Evolutionary conservation across 2,797 vertebrate genomes (phyloP).

Genomic region (Octomys mimax): DNA sequence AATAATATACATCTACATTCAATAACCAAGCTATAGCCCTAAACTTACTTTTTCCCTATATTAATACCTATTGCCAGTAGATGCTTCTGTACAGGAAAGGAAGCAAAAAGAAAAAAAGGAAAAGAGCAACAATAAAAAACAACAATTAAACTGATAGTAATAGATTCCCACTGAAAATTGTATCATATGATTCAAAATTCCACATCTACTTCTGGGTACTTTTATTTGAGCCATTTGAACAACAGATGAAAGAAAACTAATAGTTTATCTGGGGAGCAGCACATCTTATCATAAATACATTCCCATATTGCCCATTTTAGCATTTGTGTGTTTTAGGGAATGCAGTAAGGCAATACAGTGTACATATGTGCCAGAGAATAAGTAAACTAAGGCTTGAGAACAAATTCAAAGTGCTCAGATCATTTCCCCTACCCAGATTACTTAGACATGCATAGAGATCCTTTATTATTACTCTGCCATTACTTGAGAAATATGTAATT

Average conservation of each 20-base stretch:
- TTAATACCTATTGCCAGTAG: background rate
- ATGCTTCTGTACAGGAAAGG: background rate
- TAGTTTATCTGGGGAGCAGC: background rate
- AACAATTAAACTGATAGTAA: background rate
- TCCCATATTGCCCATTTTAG: slow-evolving; percentile 51
- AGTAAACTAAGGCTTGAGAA: background rate
- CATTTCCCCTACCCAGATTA: slow-evolving; percentile 1
- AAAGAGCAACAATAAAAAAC: background rate
- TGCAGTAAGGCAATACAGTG: background rate
- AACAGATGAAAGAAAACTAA: background rate
- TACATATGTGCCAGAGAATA: slow-evolving; percentile 27
- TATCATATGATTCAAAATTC: background rate
- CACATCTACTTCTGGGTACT: background rate
- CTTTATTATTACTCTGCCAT: slow-evolving; percentile 48
- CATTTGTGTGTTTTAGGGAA: slow-evolving; percentile 54
- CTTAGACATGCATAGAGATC: slow-evolving; percentile 59
- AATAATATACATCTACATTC: slow-evolving; percentile 32
- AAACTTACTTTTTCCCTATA: slow-evolving; percentile 4
- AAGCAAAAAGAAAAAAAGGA: slow-evolving; percentile 23
- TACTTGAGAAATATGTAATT: slow-evolving; percentile 58
- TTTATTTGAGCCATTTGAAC: background rate
- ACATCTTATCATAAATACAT: slow-evolving; percentile 29
- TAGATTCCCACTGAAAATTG: slow-evolving; percentile 22
- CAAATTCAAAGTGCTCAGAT: background rate
- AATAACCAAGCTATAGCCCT: background rate